A percentile compares a stretch with the other conserved stretches of the same genome.
Conservation (phyloP, 2,113 vertebrate genomes). For the Gorilla gorilla region DNA sequence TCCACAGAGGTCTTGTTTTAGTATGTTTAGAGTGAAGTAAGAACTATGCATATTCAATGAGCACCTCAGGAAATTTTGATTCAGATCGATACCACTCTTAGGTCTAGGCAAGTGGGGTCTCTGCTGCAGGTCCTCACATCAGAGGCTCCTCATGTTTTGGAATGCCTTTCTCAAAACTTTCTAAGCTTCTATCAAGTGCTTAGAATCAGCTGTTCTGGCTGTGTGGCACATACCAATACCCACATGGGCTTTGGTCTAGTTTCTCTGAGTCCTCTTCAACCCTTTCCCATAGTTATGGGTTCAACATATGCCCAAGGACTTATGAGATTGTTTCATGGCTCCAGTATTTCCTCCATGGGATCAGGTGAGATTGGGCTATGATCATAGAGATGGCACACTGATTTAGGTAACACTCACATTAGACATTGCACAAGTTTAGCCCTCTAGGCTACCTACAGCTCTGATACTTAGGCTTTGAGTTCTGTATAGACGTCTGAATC, state of each 20-base stretch:
- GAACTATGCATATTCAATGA: not conserved
- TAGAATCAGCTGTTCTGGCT: not conserved
- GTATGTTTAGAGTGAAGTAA: not conserved
- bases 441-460: not conserved
- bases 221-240: not conserved
- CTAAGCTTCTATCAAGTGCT: not conserved
- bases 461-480: not conserved
- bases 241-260: not conserved
- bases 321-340: accelerated
- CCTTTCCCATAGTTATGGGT: not conserved
- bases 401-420: not conserved
- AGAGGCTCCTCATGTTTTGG: not conserved
- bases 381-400: not conserved
- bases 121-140: not conserved
- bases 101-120: not conserved
- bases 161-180: not conserved
- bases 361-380: not conserved
- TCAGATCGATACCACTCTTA: not conserved
- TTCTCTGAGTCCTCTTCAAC: not conserved
- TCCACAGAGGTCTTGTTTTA: not conserved
- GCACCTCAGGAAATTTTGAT: not conserved
- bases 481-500: not conserved
- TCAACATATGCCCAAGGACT: not conserved
- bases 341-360: not conserved
- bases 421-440: not conserved